Percentiles rank a stretch among this genome's conserved stretches.
phyloP scores from a whole-genome alignment of 2,888 invertebrate genomes.

The Erebia ligea region DNA sequence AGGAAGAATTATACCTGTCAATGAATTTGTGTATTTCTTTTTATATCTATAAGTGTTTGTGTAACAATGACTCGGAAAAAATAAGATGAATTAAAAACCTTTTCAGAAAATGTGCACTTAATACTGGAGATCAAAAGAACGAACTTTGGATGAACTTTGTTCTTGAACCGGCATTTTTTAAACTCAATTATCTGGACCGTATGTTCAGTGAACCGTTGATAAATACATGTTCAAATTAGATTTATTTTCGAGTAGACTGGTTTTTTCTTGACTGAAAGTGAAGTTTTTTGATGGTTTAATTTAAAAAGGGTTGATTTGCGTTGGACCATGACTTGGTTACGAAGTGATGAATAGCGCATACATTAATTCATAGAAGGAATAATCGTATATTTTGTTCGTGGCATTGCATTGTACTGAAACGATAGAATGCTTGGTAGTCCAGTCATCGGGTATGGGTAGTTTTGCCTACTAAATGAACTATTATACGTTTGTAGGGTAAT shows the following conservation, averaged over 20 bases:
- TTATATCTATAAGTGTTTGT: too few species aligned
- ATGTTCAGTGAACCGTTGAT: constrained; percentile 13
- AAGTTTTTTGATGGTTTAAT: neutral
- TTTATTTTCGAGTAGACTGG: neutral
- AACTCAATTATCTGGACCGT: constrained; percentile 20
- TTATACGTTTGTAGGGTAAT: too few species aligned
- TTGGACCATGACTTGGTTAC: neutral
- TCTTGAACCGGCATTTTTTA: constrained; percentile 24
- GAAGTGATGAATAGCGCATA: neutral
- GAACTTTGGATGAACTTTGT: constrained; percentile 19
- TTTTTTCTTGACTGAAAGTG: neutral
- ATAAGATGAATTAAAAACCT: too few species aligned
- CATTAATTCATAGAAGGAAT: too few species aligned
- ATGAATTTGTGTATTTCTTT: too few species aligned
- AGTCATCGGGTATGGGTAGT: too few species aligned
- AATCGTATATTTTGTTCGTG: neutral
- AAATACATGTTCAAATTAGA: constrained; percentile 10
- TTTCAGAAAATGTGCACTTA: neutral
- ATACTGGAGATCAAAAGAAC: neutral
- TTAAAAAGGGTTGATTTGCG: neutral
- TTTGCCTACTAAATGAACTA: too few species aligned
- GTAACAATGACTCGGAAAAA: too few species aligned
- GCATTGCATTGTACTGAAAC: too few species aligned
- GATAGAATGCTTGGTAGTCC: too few species aligned
- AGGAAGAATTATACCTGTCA: too few species aligned